Base-by-base conservation (phyloP, 2,888 invertebrate species). In the Drosophila testacea region DNA sequence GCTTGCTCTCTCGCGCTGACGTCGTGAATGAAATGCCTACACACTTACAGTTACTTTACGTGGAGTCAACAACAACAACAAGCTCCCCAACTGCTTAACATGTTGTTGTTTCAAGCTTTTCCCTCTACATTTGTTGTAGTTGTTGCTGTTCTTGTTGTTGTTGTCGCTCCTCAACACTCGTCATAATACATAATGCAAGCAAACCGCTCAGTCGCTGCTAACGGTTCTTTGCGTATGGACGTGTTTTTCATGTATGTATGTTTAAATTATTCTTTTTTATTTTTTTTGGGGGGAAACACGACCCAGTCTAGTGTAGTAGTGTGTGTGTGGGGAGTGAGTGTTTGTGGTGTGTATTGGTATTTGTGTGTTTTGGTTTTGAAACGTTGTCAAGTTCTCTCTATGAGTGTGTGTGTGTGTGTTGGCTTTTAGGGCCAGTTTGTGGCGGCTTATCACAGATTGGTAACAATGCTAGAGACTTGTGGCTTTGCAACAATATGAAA, bases 161-260 rank as follows among this genome's bases (percentile, higher is more conserved):
- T 13, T 55, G 44, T 70, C 64, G 61, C 63, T 60, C 36, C 48
- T 39, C 63, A 41, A 28, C 38, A 13, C 42, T 75, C 79, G 65
- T 75, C 79, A 75, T 76, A 74, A 74, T 69, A 59, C 63, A 7
- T 62, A 70, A 78, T 69, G 69, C 77, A 77, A 77, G 62, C 22
- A 65, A 68, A 50, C 16, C 62, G 61, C 72, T 87, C 89, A 92
- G 92, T 92, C 85, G 83, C 89, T 87, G 86, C 79, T 92, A 92
- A 92, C 92, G 92, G 92, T 92, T 92, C 91, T 92, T 92, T 91
- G 92, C 91, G 92, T 92, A 92, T 78, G 81, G 92, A 90, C 92
- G 91, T 89, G 90, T 73, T 67, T 69, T 63, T 67, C 55, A 71
- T 69, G 62, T 66, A 71, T 69, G 62, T 66, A 61, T 55, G 54